A percentile compares a stretch with the other conserved stretches of the same genome.
These are phyloP conservation scores for Lepidurus packardi DNA, from an alignment of 1,140 invertebrate species.

Conservation along the genomic window DNA sequence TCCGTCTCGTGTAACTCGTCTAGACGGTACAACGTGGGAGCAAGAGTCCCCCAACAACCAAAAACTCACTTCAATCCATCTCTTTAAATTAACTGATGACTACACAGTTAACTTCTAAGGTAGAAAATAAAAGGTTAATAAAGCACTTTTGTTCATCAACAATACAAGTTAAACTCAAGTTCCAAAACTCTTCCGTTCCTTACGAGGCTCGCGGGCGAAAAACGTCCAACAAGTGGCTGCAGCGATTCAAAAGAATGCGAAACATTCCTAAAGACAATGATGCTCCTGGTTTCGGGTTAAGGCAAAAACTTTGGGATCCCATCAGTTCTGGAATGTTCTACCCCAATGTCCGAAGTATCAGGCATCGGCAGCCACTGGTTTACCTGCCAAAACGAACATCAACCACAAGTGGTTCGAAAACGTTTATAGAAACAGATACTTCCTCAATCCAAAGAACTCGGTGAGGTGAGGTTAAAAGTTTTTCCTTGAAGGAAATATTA, in stretches of 20 bases:
- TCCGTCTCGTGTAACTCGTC: background rate
- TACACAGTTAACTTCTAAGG: too few relatives aligned
- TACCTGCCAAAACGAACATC: background rate
- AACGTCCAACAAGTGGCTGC: too few relatives aligned
- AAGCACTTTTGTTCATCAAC: background rate
- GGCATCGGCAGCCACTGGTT: background rate
- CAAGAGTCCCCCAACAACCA: too few relatives aligned
- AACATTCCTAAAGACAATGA: constrained; percentile 10
- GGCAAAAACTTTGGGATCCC: background rate
- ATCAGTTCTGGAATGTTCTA: constrained; percentile 15
- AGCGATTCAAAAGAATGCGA: background rate
- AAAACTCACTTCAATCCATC: too few relatives aligned
- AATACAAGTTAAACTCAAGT: background rate
- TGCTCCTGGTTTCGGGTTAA: background rate
- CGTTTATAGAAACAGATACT: background rate
- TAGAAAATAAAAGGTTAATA: background rate
- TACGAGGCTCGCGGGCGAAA: too few relatives aligned
- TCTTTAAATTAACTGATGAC: background rate
- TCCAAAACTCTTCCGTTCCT: too few relatives aligned
- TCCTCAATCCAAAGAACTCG: background rate
- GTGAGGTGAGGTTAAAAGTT: background rate
- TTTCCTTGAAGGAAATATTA: background rate
- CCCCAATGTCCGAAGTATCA: background rate
- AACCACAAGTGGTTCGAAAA: background rate
- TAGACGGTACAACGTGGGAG: background rate